A percentile compares a stretch with the other conserved stretches of the same genome.
phyloP scores from a whole-genome alignment of 2,113 vertebrate species.

The Oceanodroma tethys region DNA sequence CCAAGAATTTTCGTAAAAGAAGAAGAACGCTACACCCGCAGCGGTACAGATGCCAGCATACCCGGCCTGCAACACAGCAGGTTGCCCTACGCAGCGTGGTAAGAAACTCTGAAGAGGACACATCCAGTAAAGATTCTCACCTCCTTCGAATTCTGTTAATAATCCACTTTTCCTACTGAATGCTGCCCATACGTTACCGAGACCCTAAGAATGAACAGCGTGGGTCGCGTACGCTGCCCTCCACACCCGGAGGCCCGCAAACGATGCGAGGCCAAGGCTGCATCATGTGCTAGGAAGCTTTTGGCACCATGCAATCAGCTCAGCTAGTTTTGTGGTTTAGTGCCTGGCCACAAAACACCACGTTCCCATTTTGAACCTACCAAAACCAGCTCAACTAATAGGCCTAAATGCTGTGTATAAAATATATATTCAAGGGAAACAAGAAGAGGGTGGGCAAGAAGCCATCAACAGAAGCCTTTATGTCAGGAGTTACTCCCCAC shows the following conservation, averaged over 20 bases:
- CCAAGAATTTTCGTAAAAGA: not conserved
- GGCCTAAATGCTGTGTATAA: not conserved
- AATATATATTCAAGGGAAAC: not conserved
- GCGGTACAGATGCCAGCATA: not conserved
- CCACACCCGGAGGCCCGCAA: not conserved
- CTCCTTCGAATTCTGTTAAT: not conserved
- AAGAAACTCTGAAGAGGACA: not conserved
- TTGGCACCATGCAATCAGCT: not conserved
- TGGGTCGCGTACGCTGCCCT: not conserved
- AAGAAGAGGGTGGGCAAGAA: not conserved
- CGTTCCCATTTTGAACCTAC: not conserved
- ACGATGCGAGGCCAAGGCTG: not conserved
- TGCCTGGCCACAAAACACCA: constrained; percentile 1
- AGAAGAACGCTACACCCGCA: not conserved
- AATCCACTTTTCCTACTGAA: not conserved
- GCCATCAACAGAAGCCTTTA: not conserved
- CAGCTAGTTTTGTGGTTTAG: constrained; percentile 11
- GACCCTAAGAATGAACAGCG: not conserved
- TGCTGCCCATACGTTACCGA: not conserved
- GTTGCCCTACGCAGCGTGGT: not conserved
- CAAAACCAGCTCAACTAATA: not conserved
- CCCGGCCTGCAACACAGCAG: not conserved
- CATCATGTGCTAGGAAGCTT: not conserved
- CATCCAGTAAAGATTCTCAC: not conserved
- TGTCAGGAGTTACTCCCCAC: not conserved